A percentile compares a stretch with the other conserved stretches of the same genome.
phyloP scores from a whole-genome alignment of 2,113 vertebrate genomes.

The Aptenodytes forsteri region DNA sequence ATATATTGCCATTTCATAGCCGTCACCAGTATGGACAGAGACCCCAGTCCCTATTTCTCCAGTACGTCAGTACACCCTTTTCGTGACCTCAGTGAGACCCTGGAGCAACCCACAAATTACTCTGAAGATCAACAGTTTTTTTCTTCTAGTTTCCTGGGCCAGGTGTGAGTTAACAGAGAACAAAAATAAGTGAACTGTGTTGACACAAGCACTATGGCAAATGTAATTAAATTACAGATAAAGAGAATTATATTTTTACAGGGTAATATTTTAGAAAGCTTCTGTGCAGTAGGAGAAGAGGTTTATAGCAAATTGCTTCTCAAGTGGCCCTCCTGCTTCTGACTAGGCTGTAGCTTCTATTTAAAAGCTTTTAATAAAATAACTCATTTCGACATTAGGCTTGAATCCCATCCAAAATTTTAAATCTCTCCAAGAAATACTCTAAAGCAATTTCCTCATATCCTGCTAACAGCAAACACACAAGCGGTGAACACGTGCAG shows the following conservation, averaged over 20 bases:
- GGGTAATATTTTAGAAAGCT: constrained; percentile 75
- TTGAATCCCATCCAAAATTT: constrained; percentile 59
- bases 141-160: background rate
- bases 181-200: constrained; percentile 19
- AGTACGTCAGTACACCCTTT: background rate
- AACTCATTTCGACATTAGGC: constrained; percentile 69
- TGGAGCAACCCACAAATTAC: background rate
- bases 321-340: constrained; percentile 35
- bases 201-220: constrained; percentile 32
- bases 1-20: background rate
- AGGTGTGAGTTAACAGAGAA: constrained; percentile 30
- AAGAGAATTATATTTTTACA: constrained; percentile 60
- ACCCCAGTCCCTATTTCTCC: background rate
- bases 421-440: constrained; percentile 60
- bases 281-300: background rate
- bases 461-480: constrained; percentile 55
- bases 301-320: constrained; percentile 61
- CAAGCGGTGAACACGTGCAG: constrained; percentile 42
- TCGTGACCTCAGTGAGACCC: background rate
- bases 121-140: background rate
- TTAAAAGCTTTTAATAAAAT: constrained; percentile 74
- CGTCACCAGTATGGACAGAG: background rate
- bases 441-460: constrained; percentile 68
- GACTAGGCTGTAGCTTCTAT: constrained; percentile 18
- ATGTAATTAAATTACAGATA: constrained; percentile 74